Evolutionary conservation across 2,113 vertebrate genomes (phyloP), one percentile per base, ranked within the genome.

Genomic region (Crotalus viridis): DNA sequence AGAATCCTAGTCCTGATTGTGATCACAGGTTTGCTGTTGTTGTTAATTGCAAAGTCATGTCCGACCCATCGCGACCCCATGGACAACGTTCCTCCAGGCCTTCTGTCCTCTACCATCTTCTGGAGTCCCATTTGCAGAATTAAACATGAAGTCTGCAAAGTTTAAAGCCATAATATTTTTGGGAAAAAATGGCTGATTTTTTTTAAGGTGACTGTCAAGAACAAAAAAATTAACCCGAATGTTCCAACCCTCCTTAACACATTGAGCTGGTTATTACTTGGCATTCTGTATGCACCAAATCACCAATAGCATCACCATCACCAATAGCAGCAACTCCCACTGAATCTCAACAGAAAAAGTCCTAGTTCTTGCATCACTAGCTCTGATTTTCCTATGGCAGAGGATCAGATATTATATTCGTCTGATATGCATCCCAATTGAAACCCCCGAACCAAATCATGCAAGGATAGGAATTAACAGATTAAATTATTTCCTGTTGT

Each of bases 141-240:
- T 93, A 93, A 59, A 92, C 54, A 94, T 90, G 85, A 94, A 95
- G 95, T 89, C 55, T 87, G 43, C 10, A 88, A 48, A 91, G 56
- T 90, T 92, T 61, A 89, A 95, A 91, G 10, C 46, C 10, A 85
- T 28, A 54, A 89, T 85, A 92, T 93, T 15, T 91, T 88, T 94
- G 61, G 54, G 87, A 22, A 93, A 46, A 89, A 43, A 13, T 85
- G 17, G 46, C 8, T 51, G 8, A 9, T 52, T 61, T 81, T 55
- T 39, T 39, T 39, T 90, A 13, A 81, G 74, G 91, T 10, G 94
- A 74, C 0, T 4, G 85, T 2, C 43, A 21, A 94, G 89, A 88
- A 1, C 28, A 93, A 93, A 89, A 1, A 6, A 2, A 51, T 55
- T 0, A 0, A 10, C 9, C 61, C 69, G 13, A 51, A 28, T 56